A percentile compares a stretch with the other conserved stretches of the same genome.
Conservation (phyloP, 2,797 vertebrate species). For the Anolis apletophallus region DNA sequence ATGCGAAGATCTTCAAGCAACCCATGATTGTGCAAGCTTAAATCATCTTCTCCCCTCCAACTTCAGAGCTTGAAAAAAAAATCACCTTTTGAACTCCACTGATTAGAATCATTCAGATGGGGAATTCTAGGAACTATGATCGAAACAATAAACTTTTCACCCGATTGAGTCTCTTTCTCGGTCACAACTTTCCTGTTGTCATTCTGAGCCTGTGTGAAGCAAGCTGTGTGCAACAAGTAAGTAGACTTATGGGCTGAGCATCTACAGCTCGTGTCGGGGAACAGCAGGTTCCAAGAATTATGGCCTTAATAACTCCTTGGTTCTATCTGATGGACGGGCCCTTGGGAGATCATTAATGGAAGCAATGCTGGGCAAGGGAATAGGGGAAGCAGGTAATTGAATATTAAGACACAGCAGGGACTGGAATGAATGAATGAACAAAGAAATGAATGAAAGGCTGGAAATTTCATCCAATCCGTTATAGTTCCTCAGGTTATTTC, state of each 20-base stretch:
- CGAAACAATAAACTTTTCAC: neutral
- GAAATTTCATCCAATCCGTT: neutral
- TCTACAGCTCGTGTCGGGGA: constrained; percentile 22
- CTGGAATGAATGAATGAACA: constrained; percentile 4
- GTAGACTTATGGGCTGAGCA: neutral
- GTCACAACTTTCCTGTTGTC: neutral
- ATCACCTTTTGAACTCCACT: too few relatives aligned
- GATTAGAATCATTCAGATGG: neutral
- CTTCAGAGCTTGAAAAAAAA: too few relatives aligned
- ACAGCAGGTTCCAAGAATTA: constrained; percentile 33
- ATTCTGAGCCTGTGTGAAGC: neutral
- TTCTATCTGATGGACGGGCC: constrained; percentile 13
- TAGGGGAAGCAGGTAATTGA: constrained; percentile 39
- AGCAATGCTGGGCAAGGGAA: constrained; percentile 7
- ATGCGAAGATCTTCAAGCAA: neutral
- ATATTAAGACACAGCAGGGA: constrained; percentile 39
- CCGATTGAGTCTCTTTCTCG: neutral
- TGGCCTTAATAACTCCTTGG: constrained; percentile 36
- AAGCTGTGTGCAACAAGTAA: neutral
- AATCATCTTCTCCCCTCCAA: too few relatives aligned
- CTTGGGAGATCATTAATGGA: constrained; percentile 35
- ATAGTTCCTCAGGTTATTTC: neutral
- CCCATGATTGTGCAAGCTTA: neutral
- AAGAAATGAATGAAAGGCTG: neutral
- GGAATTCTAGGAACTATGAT: neutral